Evolutionary conservation across 1,140 invertebrate species (phyloP).

Genomic region (Drosophila saltans): DNA sequence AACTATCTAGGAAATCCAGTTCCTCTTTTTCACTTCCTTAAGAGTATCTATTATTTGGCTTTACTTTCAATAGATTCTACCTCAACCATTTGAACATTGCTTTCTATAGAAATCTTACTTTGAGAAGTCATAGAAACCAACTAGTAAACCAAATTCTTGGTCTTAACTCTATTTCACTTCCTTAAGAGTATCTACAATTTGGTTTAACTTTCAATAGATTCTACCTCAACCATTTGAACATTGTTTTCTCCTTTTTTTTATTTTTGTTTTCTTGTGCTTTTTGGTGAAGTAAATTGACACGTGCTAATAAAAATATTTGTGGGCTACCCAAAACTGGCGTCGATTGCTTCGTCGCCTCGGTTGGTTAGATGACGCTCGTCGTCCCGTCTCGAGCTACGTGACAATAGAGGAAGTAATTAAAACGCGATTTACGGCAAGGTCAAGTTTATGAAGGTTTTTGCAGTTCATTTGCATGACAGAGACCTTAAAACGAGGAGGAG

Average conservation of each 20-base stretch:
- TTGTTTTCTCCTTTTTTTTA: constrained; percentile 3
- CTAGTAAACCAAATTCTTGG: no score
- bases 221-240: neutral
- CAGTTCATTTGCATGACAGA: constrained; percentile 69
- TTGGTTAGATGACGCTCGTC: constrained; percentile 25
- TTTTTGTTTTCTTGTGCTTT: constrained; percentile 16
- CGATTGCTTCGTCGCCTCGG: neutral
- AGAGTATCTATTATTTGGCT: constrained; percentile 30
- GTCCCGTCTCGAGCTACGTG: constrained; percentile 59
- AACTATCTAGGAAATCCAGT: no score
- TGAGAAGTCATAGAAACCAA: no score
- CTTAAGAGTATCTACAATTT: constrained; percentile 28
- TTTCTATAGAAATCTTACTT: no score
- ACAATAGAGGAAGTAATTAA: constrained; percentile 79
- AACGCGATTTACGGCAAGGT: constrained; percentile 77
- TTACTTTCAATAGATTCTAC: neutral
- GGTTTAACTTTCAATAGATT: constrained; percentile 1
- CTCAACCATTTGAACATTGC: neutral
- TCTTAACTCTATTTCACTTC: neutral
- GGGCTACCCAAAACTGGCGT: constrained; percentile 51
- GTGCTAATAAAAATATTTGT: constrained; percentile 76
- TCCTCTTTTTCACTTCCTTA: neutral
- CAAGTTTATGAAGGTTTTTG: constrained; percentile 75
- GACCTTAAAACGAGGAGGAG: neutral
- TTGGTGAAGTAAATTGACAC: constrained; percentile 64